These are phyloP conservation scores for Diarsia rubi DNA, from an alignment of 2,888 invertebrate genomes.

Conservation along the genomic window DNA sequence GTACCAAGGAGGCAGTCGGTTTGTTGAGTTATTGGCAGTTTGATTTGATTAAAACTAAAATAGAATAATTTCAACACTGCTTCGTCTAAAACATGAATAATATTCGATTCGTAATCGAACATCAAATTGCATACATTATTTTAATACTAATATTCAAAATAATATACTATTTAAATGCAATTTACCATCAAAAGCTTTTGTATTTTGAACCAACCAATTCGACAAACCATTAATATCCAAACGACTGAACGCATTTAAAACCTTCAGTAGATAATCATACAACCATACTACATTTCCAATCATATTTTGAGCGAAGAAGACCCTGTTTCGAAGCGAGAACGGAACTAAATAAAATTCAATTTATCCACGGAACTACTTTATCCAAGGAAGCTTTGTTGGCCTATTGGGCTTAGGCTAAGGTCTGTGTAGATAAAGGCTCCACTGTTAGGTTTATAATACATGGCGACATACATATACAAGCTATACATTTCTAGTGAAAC, in stretches of 20 bases:
- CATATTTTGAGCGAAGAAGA: constrained; percentile 16
- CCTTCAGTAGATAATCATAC: neutral
- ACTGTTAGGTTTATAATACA: neutral
- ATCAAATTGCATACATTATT: constrained; percentile 6
- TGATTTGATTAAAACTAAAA: too few species aligned
- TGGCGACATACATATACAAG: too few species aligned
- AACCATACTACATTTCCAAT: neutral
- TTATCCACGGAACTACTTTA: constrained; percentile 38
- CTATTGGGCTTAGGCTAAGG: constrained; percentile 13
- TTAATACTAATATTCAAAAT: neutral
- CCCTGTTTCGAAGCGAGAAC: constrained; percentile 14
- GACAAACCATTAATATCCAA: neutral
- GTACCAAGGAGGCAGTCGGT: too few species aligned
- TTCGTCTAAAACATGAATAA: neutral
- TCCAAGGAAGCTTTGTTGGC: constrained; percentile 31
- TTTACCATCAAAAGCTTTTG: neutral
- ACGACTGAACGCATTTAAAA: constrained; percentile 6
- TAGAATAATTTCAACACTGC: too few species aligned
- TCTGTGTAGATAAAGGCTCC: constrained; percentile 40
- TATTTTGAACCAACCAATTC: neutral
- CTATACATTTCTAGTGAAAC: too few species aligned
- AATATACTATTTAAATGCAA: neutral
- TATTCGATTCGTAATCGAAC: neutral
- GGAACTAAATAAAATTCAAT: constrained; percentile 52
- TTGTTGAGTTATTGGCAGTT: neutral